Percentiles rank a stretch among this genome's conserved stretches.
These are phyloP conservation scores for Neotoxoptera formosana DNA, from an alignment of 1,140 invertebrate genomes.

Conservation along the genomic window DNA sequence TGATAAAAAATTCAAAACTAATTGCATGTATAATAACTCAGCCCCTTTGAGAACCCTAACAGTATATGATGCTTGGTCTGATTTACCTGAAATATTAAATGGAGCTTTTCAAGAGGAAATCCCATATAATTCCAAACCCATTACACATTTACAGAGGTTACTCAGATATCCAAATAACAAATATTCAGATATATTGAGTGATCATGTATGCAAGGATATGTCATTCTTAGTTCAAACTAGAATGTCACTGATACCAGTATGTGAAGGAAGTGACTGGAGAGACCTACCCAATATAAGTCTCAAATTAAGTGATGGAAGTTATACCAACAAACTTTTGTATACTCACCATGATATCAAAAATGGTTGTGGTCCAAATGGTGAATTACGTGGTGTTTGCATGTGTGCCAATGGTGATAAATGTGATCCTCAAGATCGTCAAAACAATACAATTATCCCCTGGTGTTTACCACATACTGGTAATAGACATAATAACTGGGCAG, in stretches of 20 bases:
- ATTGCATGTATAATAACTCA: slow-evolving; percentile 68
- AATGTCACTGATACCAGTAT: slow-evolving; percentile 78
- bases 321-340: slow-evolving; percentile 74
- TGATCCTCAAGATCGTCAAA: slow-evolving; percentile 72
- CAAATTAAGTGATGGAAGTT: slow-evolving; percentile 74
- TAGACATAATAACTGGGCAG: slow-evolving; percentile 86
- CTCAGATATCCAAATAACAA: slow-evolving; percentile 63
- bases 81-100: slow-evolving; percentile 80
- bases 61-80: slow-evolving; percentile 82
- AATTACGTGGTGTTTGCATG: slow-evolving; percentile 78
- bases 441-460: slow-evolving; percentile 89
- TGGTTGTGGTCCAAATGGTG: slow-evolving; percentile 69
- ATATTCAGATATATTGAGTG: slow-evolving; percentile 62
- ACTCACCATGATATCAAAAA: slow-evolving; percentile 76
- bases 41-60: slow-evolving; percentile 79
- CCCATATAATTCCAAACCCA: slow-evolving; percentile 73
- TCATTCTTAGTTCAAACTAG: slow-evolving; percentile 79
- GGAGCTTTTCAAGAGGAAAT: slow-evolving; percentile 77
- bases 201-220: slow-evolving; percentile 90
- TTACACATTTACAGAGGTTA: slow-evolving; percentile 79
- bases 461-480: slow-evolving; percentile 89
- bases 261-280: slow-evolving; percentile 84
- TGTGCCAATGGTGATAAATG: slow-evolving; percentile 75
- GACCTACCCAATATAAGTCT: slow-evolving; percentile 84
- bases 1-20: slow-evolving; percentile 69